phyloP scores from a whole-genome alignment of 2,797 vertebrate species.

The Poecile montanus region DNA sequence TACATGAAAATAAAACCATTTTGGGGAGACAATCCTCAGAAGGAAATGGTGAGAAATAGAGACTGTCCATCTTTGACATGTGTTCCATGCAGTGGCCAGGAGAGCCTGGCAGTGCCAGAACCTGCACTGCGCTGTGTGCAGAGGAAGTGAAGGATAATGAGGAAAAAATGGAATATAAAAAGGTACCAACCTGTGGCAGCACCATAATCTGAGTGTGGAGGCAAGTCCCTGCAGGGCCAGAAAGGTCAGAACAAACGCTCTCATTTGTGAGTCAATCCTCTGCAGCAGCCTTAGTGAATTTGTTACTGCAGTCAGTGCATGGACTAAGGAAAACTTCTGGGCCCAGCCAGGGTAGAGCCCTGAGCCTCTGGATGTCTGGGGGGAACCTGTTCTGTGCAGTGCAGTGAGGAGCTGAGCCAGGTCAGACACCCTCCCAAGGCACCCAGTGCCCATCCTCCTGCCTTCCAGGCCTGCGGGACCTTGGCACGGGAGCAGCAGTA shows the following conservation, averaged over 20 bases:
- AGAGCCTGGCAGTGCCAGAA: background rate
- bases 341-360: rapidly evolving
- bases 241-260: rapidly evolving
- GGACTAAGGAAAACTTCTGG: background rate
- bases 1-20: background rate
- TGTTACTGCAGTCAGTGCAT: background rate
- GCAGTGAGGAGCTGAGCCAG: too few species aligned
- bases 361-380: background rate
- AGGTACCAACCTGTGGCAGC: background rate
- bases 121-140: rapidly evolving
- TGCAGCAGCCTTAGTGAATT: background rate
- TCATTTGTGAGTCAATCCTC: background rate
- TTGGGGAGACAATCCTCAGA: background rate
- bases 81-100: rapidly evolving
- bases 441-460: background rate
- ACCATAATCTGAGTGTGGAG: background rate
- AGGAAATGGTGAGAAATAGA: background rate
- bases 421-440: background rate
- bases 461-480: rapidly evolving
- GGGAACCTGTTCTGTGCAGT: rapidly evolving
- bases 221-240: background rate
- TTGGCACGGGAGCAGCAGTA: rapidly evolving
- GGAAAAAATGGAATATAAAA: background rate
- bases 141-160: too few species aligned
- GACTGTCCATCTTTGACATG: rapidly evolving